These are phyloP conservation scores for Holotrichia oblita DNA, from an alignment of 1,140 invertebrate species.

Conservation along the genomic window DNA sequence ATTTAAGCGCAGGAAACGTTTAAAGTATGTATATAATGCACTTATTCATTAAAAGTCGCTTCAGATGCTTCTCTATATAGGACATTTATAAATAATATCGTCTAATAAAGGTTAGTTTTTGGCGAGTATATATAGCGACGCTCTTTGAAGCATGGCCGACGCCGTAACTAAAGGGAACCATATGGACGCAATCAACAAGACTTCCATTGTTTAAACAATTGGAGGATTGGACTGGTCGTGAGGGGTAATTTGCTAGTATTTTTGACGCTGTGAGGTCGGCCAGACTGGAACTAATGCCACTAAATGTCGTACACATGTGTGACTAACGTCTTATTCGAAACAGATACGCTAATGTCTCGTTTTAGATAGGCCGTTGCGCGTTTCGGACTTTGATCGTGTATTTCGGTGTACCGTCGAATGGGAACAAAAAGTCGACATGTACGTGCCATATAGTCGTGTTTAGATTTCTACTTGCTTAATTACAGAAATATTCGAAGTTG, in stretches of 20 bases:
- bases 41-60: constrained; percentile 52
- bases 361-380: constrained; percentile 31
- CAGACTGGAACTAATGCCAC: constrained; percentile 46
- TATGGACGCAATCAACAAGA: constrained; percentile 49
- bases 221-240: constrained; percentile 33
- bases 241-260: constrained; percentile 48
- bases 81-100: constrained; percentile 20
- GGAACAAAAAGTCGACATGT: background rate
- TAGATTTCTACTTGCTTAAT: constrained; percentile 37
- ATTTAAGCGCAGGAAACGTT: constrained; percentile 49
- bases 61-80: too few relatives aligned
- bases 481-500: constrained; percentile 14
- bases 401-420: constrained; percentile 18
- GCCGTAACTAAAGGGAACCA: constrained; percentile 52
- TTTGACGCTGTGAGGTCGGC: constrained; percentile 44
- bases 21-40: constrained; percentile 51
- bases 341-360: constrained; percentile 46
- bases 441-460: constrained; percentile 24
- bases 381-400: constrained; percentile 36
- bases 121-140: constrained; percentile 34
- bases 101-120: constrained; percentile 45
- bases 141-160: constrained; percentile 46
- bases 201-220: constrained; percentile 53
- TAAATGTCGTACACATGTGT: constrained; percentile 49
- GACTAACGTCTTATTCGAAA: constrained; percentile 46